Base-by-base conservation (phyloP, 92 coral and sea anemone genomes). In the Palythoa grandis region DNA sequence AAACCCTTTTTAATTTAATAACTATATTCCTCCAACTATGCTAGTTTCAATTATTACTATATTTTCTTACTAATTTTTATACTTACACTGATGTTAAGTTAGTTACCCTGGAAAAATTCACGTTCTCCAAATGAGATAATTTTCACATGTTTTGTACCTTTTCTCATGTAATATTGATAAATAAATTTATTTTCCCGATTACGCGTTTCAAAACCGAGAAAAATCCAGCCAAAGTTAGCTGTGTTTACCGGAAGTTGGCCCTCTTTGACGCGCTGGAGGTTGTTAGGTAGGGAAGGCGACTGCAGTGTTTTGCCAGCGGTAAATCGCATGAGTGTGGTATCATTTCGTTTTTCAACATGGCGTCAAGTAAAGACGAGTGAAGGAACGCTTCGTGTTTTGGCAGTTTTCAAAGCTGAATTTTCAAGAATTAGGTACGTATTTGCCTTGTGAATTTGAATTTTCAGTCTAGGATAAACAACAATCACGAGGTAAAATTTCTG, bases 111-210 rank as follows among this genome's bases (percentile, higher is more conserved):
- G 29, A 3, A 66, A 58, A 58, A 2, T 58, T 58, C 66, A 58
- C 7, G 66, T 58, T 69, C 74, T 69, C 74, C 74, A 69, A 69
- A 0, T 0, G 1, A 69, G 74, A 7, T 69, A 69, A 69, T 69
- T 69, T 69, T 69, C 43, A 69, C 74, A 37, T 23, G 19, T 69
- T 69, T 69, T 69, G 74, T 69, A 69, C 74, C 19, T 69, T 69
- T 69, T 69, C 74, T 24, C 23, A 69, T 69, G 2, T 69, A 69
- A 69, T 69, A 69, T 24, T 40, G 23, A 5, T 23, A 69, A 69
- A 69, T 69, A 24, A 69, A 69, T 69, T 23, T 69, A 69, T 69
- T 69, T 69, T 69, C 74, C 74, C 23, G 74, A 69, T 69, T 14
- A 69, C 1, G 23, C 23, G 74, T 69, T 69, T 69, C 74, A 69